phyloP scores from a whole-genome alignment of 2,113 vertebrate species.

The Catharus bicknelli region DNA sequence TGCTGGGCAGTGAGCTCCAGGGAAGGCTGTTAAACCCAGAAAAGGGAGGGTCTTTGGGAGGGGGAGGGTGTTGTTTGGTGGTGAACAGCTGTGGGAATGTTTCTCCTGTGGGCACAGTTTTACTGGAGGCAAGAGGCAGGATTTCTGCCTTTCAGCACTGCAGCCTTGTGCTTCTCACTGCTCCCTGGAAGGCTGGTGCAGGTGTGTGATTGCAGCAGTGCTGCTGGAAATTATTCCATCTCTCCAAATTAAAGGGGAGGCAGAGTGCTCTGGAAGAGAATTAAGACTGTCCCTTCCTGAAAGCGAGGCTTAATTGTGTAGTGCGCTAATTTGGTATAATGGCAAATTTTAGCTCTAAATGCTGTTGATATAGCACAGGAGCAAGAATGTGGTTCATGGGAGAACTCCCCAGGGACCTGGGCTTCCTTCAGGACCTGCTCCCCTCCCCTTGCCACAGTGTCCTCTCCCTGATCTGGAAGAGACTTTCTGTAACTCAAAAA shows the following conservation, averaged over 20 bases:
- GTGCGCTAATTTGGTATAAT: not conserved
- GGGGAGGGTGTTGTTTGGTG: not conserved
- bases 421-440: not conserved
- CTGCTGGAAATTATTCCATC: not conserved
- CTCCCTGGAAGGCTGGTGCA: not conserved
- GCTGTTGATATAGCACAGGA: not conserved
- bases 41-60: not conserved
- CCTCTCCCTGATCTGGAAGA: not conserved
- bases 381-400: not conserved
- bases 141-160: not conserved
- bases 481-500: not conserved
- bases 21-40: not conserved
- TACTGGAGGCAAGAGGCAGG: not conserved
- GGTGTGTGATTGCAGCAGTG: not conserved
- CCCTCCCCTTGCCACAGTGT: fast-evolving
- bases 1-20: fast-evolving
- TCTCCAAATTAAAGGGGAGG: not conserved
- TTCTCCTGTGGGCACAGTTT: not conserved
- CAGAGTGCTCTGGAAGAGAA: not conserved
- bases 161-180: not conserved
- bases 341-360: not conserved
- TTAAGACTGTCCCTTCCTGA: not conserved
- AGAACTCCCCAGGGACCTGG: not conserved
- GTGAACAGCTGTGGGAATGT: not conserved
- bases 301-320: not conserved